phyloP scores from a whole-genome alignment of 1,140 invertebrate species.

The Contarinia nasturtii region DNA sequence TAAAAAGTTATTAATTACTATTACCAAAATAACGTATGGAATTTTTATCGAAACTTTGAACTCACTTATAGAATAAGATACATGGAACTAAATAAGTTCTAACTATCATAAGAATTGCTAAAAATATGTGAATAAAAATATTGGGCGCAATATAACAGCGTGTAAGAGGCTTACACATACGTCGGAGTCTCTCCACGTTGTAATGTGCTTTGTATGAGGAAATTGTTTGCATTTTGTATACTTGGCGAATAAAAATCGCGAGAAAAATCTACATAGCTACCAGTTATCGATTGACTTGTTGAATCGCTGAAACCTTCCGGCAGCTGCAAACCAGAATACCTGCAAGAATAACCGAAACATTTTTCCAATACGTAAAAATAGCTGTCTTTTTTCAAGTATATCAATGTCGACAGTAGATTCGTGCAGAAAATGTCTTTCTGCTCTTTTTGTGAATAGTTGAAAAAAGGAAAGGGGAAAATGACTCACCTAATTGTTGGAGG shows the following conservation, averaged over 20 bases:
- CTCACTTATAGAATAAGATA: no score
- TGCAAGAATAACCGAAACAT: background rate
- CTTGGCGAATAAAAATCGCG: background rate
- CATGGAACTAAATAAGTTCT: no score
- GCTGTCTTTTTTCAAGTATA: no score
- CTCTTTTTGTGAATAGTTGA: no score
- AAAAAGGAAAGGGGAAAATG: background rate
- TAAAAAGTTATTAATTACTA: no score
- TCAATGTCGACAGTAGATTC: no score
- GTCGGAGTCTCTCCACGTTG: background rate
- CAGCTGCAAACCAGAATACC: conserved; percentile 2
- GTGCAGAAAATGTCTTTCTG: no score
- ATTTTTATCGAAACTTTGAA: no score
- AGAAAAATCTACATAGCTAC: conserved; percentile 1
- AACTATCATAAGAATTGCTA: no score
- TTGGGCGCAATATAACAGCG: no score
- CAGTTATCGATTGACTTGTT: background rate
- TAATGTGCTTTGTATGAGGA: background rate
- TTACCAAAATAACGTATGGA: no score
- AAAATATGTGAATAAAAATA: no score
- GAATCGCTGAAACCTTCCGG: background rate
- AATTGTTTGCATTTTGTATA: conserved; percentile 1
- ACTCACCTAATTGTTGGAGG: background rate
- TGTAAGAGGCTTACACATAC: background rate
- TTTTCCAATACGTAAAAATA: background rate